A percentile compares a stretch with the other conserved stretches of the same genome.
phyloP scores from a whole-genome alignment of 2,113 vertebrate species.

The Dryoscopus gambensis region DNA sequence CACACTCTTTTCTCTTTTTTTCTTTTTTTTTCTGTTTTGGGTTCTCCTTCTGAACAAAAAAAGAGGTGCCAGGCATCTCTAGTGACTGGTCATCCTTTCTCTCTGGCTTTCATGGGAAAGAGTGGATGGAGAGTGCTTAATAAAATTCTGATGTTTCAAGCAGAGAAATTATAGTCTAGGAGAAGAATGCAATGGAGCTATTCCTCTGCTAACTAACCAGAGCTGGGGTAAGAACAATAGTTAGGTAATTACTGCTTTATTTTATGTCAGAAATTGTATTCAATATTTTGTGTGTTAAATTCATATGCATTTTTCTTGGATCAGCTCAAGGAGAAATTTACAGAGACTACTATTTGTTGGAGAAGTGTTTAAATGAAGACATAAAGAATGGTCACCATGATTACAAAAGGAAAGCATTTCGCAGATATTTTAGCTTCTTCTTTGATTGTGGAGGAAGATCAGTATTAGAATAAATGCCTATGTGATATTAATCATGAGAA shows the following conservation, averaged over 20 bases:
- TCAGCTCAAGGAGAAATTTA: background rate
- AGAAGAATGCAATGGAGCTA: background rate
- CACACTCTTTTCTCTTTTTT: background rate
- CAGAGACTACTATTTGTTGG: background rate
- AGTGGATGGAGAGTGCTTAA: background rate
- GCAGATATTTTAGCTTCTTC: background rate
- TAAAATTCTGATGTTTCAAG: background rate
- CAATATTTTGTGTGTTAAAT: background rate
- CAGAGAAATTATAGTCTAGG: background rate
- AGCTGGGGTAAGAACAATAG: background rate
- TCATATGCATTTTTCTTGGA: background rate
- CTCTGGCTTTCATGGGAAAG: background rate
- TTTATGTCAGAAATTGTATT: background rate
- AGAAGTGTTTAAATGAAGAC: background rate
- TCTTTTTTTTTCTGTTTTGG: rapidly evolving
- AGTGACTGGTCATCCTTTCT: background rate
- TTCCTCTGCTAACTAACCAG: background rate
- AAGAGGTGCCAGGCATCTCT: background rate
- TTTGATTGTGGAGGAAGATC: background rate
- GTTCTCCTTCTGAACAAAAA: background rate
- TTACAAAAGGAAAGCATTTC: background rate
- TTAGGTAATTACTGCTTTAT: background rate
- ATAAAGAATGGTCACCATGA: background rate
- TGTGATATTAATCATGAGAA: background rate
- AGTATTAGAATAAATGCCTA: background rate